phyloP scores from a whole-genome alignment of 2,797 vertebrate genomes.

The Petrocephalus sullivani region DNA sequence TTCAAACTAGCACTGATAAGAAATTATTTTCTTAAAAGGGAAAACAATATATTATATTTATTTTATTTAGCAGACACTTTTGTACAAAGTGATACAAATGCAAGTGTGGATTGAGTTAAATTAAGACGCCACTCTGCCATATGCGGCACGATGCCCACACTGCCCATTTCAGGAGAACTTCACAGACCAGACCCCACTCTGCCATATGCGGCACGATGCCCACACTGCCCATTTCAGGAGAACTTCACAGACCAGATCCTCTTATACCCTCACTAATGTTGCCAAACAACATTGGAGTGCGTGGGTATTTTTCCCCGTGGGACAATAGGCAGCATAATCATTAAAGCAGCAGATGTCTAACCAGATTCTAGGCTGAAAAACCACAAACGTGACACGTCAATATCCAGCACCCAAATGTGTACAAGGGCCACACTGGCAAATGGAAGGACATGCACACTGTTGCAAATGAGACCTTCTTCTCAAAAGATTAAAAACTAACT shows the following conservation, averaged over 20 bases:
- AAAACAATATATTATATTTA: background rate
- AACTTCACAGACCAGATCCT: background rate
- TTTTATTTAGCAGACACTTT: background rate
- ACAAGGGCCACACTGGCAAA: background rate
- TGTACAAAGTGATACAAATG: background rate
- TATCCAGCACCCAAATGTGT: background rate
- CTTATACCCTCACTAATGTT: background rate
- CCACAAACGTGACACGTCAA: background rate
- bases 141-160: background rate
- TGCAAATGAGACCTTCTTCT: background rate
- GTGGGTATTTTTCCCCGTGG: background rate
- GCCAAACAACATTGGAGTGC: background rate
- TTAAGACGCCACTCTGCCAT: background rate
- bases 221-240: background rate
- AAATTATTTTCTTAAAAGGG: background rate
- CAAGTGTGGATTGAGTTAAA: background rate
- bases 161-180: background rate
- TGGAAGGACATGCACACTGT: background rate
- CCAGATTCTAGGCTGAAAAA: background rate
- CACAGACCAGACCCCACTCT: background rate
- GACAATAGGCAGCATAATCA: background rate
- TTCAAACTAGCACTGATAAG: background rate
- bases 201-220: background rate
- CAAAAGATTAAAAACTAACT: background rate
- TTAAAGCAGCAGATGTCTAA: background rate